A percentile compares a stretch with the other conserved stretches of the same genome.
phyloP scores from a whole-genome alignment of 2,888 invertebrate species.

The Chydorus sphaericus region DNA sequence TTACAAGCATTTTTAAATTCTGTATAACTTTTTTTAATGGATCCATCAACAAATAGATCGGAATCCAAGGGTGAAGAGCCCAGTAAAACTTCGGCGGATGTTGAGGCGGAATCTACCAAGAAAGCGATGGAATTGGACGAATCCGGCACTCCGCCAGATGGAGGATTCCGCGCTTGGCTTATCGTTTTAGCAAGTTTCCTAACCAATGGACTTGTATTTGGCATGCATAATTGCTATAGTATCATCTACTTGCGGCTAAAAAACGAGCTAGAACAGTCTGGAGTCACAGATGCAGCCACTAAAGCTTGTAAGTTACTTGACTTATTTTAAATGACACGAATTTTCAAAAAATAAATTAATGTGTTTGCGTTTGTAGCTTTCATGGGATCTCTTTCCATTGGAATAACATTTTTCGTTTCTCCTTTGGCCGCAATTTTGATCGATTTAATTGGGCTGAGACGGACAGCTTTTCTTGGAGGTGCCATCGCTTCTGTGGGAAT shows the following conservation, averaged over 20 bases:
- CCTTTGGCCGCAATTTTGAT: conserved; percentile 74
- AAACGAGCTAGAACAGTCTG: conserved; percentile 43
- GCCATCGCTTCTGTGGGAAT: conserved; percentile 59
- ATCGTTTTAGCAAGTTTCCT: conserved; percentile 72
- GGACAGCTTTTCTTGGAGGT: conserved; percentile 71
- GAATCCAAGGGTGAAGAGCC: no score
- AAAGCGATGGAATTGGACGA: neutral
- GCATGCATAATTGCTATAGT: conserved; percentile 78
- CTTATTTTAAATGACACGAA: neutral
- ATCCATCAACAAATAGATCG: no score
- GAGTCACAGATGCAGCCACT: conserved; percentile 53
- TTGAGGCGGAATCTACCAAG: no score
- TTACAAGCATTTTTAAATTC: no score
- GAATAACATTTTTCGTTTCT: conserved; percentile 75
- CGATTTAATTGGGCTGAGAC: conserved; percentile 66
- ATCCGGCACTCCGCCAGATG: conserved; percentile 35
- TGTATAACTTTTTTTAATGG: no score
- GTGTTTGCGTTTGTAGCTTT: conserved; percentile 63
- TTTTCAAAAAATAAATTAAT: conserved; percentile 1
- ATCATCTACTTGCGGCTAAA: conserved; percentile 57
- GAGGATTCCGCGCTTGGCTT: conserved; percentile 61
- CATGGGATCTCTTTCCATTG: conserved; percentile 74
- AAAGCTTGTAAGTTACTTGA: conserved; percentile 54
- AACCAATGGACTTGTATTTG: conserved; percentile 78
- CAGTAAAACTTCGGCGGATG: no score